Conservation (phyloP, 2,113 vertebrate genomes). For the Prunella himalayana region DNA sequence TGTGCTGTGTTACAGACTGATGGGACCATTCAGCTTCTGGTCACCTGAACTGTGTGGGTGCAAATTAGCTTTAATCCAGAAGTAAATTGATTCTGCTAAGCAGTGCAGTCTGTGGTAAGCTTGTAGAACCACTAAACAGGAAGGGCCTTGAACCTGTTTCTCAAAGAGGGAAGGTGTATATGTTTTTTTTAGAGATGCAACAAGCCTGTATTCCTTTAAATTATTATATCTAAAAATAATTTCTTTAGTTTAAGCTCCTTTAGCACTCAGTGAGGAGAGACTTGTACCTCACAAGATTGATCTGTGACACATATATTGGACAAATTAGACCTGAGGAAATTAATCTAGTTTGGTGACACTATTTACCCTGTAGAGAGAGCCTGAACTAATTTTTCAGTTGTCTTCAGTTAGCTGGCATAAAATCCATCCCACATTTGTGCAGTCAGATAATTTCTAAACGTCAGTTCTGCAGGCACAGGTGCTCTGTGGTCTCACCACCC, state of each 20-base stretch:
- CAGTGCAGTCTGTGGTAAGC: not conserved
- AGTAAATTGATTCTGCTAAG: not conserved
- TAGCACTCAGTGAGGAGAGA: not conserved
- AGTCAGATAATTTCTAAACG: not conserved
- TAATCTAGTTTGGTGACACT: not conserved
- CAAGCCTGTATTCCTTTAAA: not conserved
- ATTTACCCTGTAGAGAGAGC: not conserved
- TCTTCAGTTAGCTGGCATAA: not conserved
- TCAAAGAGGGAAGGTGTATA: not conserved
- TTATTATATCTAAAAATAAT: not conserved
- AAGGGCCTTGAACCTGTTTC: not conserved
- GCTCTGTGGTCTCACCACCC: not conserved
- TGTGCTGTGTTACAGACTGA: not conserved
- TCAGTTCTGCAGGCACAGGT: not conserved
- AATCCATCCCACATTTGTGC: not conserved
- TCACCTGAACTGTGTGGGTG: not conserved
- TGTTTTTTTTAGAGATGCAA: not conserved
- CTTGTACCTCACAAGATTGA: not conserved
- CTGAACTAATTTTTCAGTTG: not conserved
- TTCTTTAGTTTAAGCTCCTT: not conserved
- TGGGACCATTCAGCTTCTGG: not conserved
- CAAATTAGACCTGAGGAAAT: not conserved
- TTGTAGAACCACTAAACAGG: not conserved
- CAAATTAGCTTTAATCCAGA: conserved; percentile 9
- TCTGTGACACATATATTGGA: not conserved